A percentile compares a stretch with the other conserved stretches of the same genome.
These are phyloP conservation scores for Cyphomyrmex costatus DNA, from an alignment of 1,140 invertebrate species.

Conservation along the genomic window DNA sequence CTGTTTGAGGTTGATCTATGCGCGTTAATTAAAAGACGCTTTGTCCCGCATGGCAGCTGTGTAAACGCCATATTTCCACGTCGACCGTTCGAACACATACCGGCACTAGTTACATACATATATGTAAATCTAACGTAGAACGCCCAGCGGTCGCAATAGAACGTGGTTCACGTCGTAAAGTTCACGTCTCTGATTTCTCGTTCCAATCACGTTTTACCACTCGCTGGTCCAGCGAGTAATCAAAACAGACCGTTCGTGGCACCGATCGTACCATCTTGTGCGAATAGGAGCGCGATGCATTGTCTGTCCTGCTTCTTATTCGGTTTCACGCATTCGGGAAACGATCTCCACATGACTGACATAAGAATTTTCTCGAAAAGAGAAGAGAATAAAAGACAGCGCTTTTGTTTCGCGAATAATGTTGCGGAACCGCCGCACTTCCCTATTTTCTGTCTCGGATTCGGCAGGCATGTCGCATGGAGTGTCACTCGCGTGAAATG, in stretches of 20 bases:
- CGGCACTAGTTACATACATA: neutral
- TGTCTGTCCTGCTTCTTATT: conserved; percentile 49
- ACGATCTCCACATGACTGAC: conserved; percentile 54
- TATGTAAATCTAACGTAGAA: neutral
- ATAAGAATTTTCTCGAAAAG: conserved; percentile 48
- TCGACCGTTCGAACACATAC: neutral
- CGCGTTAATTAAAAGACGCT: conserved; percentile 61
- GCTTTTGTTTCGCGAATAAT: conserved; percentile 41
- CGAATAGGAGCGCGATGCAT: conserved; percentile 2
- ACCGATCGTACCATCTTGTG: neutral
- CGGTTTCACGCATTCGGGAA: conserved; percentile 36
- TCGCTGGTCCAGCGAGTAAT: conserved; percentile 68
- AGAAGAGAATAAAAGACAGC: neutral
- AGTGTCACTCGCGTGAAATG: conserved; percentile 31
- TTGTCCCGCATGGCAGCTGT: conserved; percentile 54
- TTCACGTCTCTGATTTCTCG: conserved; percentile 59
- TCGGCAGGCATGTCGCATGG: conserved; percentile 40
- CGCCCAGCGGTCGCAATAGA: neutral
- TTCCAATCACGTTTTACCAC: conserved; percentile 69
- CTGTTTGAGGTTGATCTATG: conserved; percentile 46
- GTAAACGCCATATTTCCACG: conserved; percentile 51
- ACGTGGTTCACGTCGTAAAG: conserved; percentile 43
- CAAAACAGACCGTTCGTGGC: conserved; percentile 43
- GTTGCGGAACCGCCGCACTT: neutral
- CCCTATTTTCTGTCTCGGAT: conserved; percentile 23